These are phyloP conservation scores for Myotis pilosus DNA, from an alignment of 2,797 vertebrate genomes.

Conservation along the genomic window DNA sequence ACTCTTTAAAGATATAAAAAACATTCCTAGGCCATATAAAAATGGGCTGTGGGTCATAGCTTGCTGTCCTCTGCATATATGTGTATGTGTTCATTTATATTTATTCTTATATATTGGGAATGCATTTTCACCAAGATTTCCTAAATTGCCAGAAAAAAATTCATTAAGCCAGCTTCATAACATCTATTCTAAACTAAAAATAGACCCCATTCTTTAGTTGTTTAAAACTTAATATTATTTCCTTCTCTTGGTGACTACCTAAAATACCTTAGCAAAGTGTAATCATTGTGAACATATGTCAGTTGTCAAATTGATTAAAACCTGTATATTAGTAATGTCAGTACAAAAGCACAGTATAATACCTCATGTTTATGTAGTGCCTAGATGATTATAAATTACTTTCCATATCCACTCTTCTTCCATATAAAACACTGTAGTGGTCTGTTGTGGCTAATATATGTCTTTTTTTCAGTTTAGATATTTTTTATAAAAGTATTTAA, in stretches of 20 bases:
- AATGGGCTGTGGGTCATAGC: neutral
- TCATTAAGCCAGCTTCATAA: neutral
- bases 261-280: neutral
- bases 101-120: constrained; percentile 2
- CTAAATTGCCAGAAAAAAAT: constrained; percentile 5
- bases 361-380: constrained; percentile 18
- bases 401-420: neutral
- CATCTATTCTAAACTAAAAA: constrained; percentile 14
- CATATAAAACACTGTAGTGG: neutral
- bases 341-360: neutral
- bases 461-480: neutral
- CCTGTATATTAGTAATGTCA: neutral
- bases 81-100: neutral
- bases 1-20: constrained; percentile 35
- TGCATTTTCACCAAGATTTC: neutral
- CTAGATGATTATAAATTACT: constrained; percentile 20
- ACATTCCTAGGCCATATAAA: neutral
- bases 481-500: constrained; percentile 2
- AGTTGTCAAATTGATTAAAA: constrained; percentile 34
- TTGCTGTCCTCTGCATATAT: neutral
- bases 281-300: constrained; percentile 1
- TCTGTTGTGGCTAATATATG: neutral
- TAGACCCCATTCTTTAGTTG: neutral
- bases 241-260: neutral
- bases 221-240: constrained; percentile 44